Percentiles rank a stretch among this genome's conserved stretches.
Conservation (phyloP, 2,113 vertebrate genomes). For the Accipiter virgatus region DNA sequence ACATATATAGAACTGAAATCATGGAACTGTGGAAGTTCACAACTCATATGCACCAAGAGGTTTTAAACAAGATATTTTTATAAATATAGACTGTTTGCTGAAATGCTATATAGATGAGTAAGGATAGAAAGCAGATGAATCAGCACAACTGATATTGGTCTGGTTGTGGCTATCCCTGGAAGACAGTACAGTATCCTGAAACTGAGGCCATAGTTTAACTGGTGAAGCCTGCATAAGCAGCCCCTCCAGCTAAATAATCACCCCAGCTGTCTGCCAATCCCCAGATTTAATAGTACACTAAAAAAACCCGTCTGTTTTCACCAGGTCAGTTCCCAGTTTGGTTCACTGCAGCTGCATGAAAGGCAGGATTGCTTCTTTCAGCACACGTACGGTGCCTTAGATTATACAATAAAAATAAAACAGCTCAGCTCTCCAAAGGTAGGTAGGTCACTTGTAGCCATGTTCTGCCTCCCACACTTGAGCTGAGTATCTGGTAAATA, state of each 20-base stretch:
- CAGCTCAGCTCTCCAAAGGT: neutral
- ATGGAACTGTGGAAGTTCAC: neutral
- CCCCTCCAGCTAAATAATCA: neutral
- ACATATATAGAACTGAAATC: neutral
- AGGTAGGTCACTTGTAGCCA: neutral
- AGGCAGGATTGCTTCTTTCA: neutral
- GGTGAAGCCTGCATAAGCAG: neutral
- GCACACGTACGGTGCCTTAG: neutral
- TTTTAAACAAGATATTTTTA: neutral
- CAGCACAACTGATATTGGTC: neutral
- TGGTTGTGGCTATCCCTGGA: neutral
- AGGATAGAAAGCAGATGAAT: neutral
- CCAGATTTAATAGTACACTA: neutral
- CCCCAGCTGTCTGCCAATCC: neutral
- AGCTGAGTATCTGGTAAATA: neutral
- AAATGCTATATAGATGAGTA: neutral
- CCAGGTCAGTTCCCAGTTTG: neutral
- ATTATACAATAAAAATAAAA: neutral
- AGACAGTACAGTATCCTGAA: neutral
- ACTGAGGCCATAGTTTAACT: neutral
- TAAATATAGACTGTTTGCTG: neutral
- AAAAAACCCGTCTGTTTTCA: neutral
- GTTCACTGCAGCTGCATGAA: neutral
- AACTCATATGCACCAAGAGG: neutral
- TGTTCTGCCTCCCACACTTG: neutral